Evolutionary conservation across 2,888 invertebrate genomes (phyloP).

Genomic region (Brassicogethes aeneus): DNA sequence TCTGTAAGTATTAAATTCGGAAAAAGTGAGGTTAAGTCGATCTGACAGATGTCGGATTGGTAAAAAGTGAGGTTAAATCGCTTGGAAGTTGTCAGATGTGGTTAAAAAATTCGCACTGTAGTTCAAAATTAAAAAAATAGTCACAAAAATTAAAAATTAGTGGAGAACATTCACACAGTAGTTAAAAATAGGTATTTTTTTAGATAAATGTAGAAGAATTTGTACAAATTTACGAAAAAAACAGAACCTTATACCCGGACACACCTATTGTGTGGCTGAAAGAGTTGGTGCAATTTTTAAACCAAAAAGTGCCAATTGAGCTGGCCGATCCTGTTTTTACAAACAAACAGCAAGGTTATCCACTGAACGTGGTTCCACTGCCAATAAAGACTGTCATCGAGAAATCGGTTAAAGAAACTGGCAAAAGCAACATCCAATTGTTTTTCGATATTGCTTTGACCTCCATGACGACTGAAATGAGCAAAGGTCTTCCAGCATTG

Average conservation of each 20-base stretch:
- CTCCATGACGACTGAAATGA: slow-evolving; percentile 63
- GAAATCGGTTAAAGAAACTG: slow-evolving; percentile 49
- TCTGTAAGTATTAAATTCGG: slow-evolving; percentile 46
- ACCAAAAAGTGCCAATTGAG: slow-evolving; percentile 53
- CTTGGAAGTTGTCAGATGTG: no score
- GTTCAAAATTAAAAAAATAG: no score
- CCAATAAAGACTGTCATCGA: slow-evolving; percentile 39
- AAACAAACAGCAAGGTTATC: slow-evolving; percentile 48
- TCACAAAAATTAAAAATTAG: no score
- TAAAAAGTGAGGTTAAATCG: no score
- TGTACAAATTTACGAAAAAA: slow-evolving; percentile 44
- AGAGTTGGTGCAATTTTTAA: slow-evolving; percentile 56
- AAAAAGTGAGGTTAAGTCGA: no score
- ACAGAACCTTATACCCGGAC: slow-evolving; percentile 57
- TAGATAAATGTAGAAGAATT: slow-evolving; percentile 56
- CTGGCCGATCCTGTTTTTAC: slow-evolving; percentile 54
- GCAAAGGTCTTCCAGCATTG: slow-evolving; percentile 54
- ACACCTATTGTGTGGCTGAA: slow-evolving; percentile 65
- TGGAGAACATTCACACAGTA: background rate
- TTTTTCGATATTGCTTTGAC: slow-evolving; percentile 65
- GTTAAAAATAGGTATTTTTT: slow-evolving; percentile 14
- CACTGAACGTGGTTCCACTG: slow-evolving; percentile 42
- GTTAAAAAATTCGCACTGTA: no score
- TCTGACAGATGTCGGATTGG: no score
- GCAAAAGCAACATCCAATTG: slow-evolving; percentile 52